These are phyloP conservation scores for Dasypus novemcinctus DNA, from an alignment of 2,113 vertebrate genomes.

Conservation along the genomic window DNA sequence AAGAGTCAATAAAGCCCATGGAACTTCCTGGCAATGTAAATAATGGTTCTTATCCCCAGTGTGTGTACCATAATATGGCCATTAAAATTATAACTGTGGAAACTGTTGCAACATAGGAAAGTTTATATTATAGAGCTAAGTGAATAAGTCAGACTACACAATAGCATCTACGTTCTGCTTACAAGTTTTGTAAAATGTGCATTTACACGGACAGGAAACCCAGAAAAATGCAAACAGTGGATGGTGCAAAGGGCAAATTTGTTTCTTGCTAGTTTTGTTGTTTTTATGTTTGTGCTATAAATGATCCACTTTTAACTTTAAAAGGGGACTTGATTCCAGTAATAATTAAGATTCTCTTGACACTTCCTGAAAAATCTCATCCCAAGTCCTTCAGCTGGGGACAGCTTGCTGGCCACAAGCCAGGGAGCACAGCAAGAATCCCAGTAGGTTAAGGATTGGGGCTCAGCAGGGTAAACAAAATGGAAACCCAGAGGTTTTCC, in stretches of 20 bases:
- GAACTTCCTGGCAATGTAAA: slow-evolving; percentile 20
- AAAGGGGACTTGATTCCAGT: neutral
- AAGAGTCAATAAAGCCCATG: slow-evolving; percentile 14
- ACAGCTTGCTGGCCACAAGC: neutral
- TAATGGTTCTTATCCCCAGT: neutral
- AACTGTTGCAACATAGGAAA: neutral
- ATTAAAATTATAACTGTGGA: neutral
- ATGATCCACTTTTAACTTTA: neutral
- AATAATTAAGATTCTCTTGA: neutral
- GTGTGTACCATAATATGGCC: neutral
- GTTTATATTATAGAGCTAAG: neutral
- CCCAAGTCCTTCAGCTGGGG: neutral
- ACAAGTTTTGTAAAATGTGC: neutral
- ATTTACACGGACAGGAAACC: neutral
- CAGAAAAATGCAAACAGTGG: neutral
- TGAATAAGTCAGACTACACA: neutral
- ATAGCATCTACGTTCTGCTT: neutral
- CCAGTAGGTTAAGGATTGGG: slow-evolving; percentile 16
- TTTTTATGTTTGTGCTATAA: neutral
- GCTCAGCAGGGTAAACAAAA: neutral
- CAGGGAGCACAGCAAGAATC: neutral
- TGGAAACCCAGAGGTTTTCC: neutral
- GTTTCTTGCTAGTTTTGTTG: neutral
- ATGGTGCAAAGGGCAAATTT: neutral
- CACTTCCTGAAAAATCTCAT: neutral